Base-by-base conservation (phyloP, 2,888 invertebrate species). In the Elegia similella region DNA sequence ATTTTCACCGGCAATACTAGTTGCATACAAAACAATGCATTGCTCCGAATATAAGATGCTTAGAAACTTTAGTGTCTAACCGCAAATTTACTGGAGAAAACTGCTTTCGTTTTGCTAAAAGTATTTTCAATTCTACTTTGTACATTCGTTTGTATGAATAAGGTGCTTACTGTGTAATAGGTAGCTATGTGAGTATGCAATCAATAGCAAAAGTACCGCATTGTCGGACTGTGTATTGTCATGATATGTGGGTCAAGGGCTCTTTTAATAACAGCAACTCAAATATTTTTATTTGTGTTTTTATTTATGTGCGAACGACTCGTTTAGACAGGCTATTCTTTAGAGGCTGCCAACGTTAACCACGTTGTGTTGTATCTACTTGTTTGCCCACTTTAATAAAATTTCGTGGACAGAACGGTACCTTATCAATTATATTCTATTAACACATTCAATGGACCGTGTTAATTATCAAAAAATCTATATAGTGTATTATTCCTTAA, bases 31-130 rank as follows among this genome's bases (percentile, higher is more conserved):
- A 55, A 46, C 15, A 55, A 44, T 16, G 54, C 54, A 55, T 16
- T 46, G 54, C 32, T 55, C 54, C 32, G 54, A 55, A 55, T 55
- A 55, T 34, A n/a, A 55, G 44, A 55, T 43, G 53, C 43, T 29
- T 23, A 10, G 53, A 12, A 16, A 52, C 29, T 29, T 47, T 30
- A 30, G 29, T 47, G 13, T 42, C 42, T 16, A 52, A 54, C 52
- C 52, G 42, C 52, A 42, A 15, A 15, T 30, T 44, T 16, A 54
- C 10, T 12, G 44, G 16, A 16, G 44, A 54, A 54, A 52, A 42
- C 23, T 6, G 42, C 46, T 46, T 46, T 46, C 23, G 12, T 46
- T 46, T 23, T 46, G 12, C 38, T 12, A 38, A 12, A 10, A 12
- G 38, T 38, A 46, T n/a, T 46, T 46, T 23, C 23, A 46, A 46